Conservation (phyloP, 92 coral and sea anemone species). For the Pocillopora meandrina region DNA sequence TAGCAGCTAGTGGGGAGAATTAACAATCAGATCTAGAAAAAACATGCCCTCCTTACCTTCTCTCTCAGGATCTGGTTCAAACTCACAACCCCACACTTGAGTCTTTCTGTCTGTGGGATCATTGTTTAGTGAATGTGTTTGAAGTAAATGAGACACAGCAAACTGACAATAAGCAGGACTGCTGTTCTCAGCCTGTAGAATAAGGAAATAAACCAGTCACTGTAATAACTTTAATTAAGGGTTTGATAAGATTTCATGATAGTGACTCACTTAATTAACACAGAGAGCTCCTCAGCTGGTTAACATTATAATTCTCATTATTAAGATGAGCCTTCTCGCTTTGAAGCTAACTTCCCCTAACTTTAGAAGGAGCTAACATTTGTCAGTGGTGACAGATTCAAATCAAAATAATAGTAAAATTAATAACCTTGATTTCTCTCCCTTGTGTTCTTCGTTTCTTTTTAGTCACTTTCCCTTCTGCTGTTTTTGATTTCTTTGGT, state of each 20-base stretch:
- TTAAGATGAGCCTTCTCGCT: too few relatives aligned
- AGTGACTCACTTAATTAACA: too few relatives aligned
- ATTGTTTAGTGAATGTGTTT: constrained; percentile 96
- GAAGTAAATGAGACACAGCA: constrained; percentile 93
- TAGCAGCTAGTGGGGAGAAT: too few relatives aligned
- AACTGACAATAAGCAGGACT: constrained; percentile 67
- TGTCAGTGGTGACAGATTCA: background rate
- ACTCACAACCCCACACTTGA: constrained; percentile 98
- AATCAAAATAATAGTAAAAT: background rate
- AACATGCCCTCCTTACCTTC: constrained; percentile 47
- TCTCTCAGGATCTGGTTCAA: constrained; percentile 85
- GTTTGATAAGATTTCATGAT: too few relatives aligned
- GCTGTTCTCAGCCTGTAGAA: constrained; percentile 46
- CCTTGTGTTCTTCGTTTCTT: constrained; percentile 30
- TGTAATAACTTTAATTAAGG: background rate
- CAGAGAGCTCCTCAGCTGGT: too few relatives aligned
- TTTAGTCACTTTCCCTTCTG: constrained; percentile 26
- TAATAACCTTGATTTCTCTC: constrained; percentile 28
- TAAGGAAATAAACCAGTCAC: background rate
- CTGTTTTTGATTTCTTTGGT: background rate
- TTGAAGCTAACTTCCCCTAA: too few relatives aligned
- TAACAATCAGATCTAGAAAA: too few relatives aligned
- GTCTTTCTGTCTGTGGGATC: constrained; percentile 95
- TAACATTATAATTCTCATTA: too few relatives aligned
- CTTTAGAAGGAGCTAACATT: too few relatives aligned